These are phyloP conservation scores for Urechis unicinctus DNA, from an alignment of 2,888 invertebrate genomes.

Conservation along the genomic window DNA sequence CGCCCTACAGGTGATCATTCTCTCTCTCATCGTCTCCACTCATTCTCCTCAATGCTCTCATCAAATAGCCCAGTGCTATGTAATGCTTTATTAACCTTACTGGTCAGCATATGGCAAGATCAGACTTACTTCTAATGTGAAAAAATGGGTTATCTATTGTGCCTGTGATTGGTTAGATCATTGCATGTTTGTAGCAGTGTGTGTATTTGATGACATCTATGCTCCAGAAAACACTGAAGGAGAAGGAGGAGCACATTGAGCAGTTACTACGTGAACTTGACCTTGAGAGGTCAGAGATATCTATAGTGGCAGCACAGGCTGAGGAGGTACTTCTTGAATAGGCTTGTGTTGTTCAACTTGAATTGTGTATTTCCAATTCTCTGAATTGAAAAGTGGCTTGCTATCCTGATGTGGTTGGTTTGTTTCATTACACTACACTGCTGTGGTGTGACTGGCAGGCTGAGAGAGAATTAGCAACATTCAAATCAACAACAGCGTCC, in stretches of 20 bases:
- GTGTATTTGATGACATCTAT: no score
- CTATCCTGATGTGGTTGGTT: background rate
- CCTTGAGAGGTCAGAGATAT: conserved; percentile 80
- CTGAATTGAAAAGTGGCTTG: background rate
- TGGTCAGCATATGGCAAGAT: no score
- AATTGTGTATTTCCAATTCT: no score
- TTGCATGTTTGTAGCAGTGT: no score
- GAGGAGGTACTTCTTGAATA: conserved; percentile 68
- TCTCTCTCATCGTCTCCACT: no score
- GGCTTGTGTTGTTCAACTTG: background rate
- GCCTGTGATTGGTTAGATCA: no score
- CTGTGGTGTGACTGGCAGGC: conserved; percentile 25
- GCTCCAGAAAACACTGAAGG: conserved; percentile 81
- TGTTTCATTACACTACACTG: background rate
- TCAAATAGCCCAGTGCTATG: no score
- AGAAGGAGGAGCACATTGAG: conserved; percentile 91
- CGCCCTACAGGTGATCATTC: conserved; percentile 43
- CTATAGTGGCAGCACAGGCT: conserved; percentile 72
- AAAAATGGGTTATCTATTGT: no score
- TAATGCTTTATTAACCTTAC: no score
- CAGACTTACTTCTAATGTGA: no score
- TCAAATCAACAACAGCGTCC: conserved; percentile 14
- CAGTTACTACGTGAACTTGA: conserved; percentile 85
- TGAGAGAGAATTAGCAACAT: conserved; percentile 36
- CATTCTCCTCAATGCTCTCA: no score